A percentile compares a stretch with the other conserved stretches of the same genome.
These are phyloP conservation scores for Melieria crassipennis DNA, from an alignment of 2,888 invertebrate genomes.

Conservation along the genomic window DNA sequence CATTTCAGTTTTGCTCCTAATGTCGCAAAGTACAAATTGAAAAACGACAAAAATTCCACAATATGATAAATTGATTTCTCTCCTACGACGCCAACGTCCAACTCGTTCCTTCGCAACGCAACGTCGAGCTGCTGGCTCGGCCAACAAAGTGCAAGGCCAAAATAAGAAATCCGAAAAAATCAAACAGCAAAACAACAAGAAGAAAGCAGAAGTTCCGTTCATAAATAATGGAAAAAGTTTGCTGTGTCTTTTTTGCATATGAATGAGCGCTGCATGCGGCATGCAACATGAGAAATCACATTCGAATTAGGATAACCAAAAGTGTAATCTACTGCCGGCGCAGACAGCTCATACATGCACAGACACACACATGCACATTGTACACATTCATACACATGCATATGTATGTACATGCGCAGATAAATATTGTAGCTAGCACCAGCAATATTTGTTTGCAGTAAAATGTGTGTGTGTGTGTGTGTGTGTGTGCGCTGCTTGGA, in stretches of 20 bases:
- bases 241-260: conserved; percentile 8
- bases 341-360: too few species aligned
- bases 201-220: conserved; percentile 4
- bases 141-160: background rate
- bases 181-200: background rate
- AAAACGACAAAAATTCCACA: conserved; percentile 27
- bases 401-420: too few species aligned
- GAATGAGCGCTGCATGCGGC: conserved; percentile 4
- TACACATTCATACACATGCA: too few species aligned
- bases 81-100: too few species aligned
- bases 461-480: too few species aligned
- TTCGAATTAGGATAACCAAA: conserved; percentile 18
- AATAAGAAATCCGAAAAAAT: background rate
- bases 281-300: conserved; percentile 7
- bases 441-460: too few species aligned
- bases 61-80: conserved; percentile 34
- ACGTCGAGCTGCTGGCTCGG: too few species aligned
- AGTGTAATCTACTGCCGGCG: background rate
- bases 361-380: too few species aligned
- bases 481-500: too few species aligned
- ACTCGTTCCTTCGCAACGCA: too few species aligned
- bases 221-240: conserved; percentile 28
- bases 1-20: too few species aligned
- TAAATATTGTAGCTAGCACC: too few species aligned
- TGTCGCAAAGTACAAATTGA: conserved; percentile 27